These are phyloP conservation scores for Drosophila monieri DNA, from an alignment of 2,888 invertebrate species.

Conservation along the genomic window DNA sequence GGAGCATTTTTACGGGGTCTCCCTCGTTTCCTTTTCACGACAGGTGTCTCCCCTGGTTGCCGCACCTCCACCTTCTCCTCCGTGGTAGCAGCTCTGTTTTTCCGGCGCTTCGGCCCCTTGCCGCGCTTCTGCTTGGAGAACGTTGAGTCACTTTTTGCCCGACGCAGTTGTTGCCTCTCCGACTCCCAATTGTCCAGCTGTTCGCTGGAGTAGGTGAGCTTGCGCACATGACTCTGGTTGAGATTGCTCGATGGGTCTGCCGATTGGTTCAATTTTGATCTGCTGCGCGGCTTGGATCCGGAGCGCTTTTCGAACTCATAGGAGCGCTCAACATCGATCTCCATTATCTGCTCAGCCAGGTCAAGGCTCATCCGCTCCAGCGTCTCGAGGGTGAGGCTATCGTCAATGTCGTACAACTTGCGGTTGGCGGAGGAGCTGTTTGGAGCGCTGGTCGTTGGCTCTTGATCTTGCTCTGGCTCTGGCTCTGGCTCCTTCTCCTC, in stretches of 20 bases:
- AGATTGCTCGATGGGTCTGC: slow-evolving; percentile 6
- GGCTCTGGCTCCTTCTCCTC: slow-evolving; percentile 2
- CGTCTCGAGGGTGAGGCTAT: slow-evolving; percentile 53
- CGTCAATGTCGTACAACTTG: slow-evolving; percentile 34
- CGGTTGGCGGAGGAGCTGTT: slow-evolving; percentile 13
- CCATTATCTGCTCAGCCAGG: slow-evolving; percentile 57
- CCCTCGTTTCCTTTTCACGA: slow-evolving; percentile 33
- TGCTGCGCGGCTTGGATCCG: slow-evolving; percentile 52
- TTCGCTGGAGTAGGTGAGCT: slow-evolving; percentile 63
- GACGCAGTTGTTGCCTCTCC: slow-evolving; percentile 26
- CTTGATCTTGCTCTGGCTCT: background rate
- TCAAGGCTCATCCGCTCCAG: slow-evolving; percentile 55
- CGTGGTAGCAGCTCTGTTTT: slow-evolving; percentile 31
- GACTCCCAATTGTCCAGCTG: slow-evolving; percentile 25
- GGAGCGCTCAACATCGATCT: slow-evolving; percentile 63
- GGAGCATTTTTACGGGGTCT: slow-evolving; percentile 25
- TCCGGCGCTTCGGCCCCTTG: background rate
- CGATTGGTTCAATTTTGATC: slow-evolving; percentile 39
- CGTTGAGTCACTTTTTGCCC: slow-evolving; percentile 43
- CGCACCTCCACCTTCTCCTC: slow-evolving; percentile 26
- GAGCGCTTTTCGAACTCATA: slow-evolving; percentile 60
- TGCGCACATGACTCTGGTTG: slow-evolving; percentile 53
- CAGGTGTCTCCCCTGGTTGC: background rate
- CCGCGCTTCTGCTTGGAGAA: slow-evolving; percentile 22
- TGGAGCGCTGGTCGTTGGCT: background rate